These are phyloP conservation scores for Lophotriccus pileatus DNA, from an alignment of 2,797 vertebrate genomes.

Conservation along the genomic window DNA sequence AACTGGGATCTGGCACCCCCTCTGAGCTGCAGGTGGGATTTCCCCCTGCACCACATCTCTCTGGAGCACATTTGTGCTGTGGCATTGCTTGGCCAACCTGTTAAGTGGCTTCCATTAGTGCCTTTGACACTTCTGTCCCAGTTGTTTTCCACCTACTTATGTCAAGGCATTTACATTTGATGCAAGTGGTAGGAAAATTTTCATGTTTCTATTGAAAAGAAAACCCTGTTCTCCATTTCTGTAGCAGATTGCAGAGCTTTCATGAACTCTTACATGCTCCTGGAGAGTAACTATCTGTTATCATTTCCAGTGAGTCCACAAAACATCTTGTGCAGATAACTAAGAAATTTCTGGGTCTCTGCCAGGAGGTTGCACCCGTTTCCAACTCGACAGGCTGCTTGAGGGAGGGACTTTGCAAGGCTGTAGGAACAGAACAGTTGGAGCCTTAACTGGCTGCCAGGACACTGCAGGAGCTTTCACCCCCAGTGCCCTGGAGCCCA, in stretches of 20 bases:
- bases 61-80: not conserved
- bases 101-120: not conserved
- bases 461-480: not conserved
- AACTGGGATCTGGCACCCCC: not conserved
- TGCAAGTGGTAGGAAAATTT: not conserved
- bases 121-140: not conserved
- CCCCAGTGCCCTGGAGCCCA: not conserved
- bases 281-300: not conserved
- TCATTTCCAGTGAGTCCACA: not conserved
- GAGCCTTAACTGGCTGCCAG: not conserved
- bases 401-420: slow-evolving; percentile 18
- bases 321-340: slow-evolving; percentile 18
- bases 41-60: not conserved
- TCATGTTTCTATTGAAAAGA: not conserved
- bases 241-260: not conserved
- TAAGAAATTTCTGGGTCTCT: not conserved
- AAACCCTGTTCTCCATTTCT: not conserved
- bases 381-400: not conserved
- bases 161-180: not conserved
- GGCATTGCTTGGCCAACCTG: not conserved
- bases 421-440: not conserved
- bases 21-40: not conserved
- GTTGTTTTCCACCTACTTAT: not conserved
- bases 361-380: not conserved
- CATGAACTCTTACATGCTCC: not conserved